Percentiles rank a stretch among this genome's conserved stretches.
These are phyloP conservation scores for Arctopsyche grandis DNA, from an alignment of 1,140 invertebrate species.

Conservation along the genomic window DNA sequence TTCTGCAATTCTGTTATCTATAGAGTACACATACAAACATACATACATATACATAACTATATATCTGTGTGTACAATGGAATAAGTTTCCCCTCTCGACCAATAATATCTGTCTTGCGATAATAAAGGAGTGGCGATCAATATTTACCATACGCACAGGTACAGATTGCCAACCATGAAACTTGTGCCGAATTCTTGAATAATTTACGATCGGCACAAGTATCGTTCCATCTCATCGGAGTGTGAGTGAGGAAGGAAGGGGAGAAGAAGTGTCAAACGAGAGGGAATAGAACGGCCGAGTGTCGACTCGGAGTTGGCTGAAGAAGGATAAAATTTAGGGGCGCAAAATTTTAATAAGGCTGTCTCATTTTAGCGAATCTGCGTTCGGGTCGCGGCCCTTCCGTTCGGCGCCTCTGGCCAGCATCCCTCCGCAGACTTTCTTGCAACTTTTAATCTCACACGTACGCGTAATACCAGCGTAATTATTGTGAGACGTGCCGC, in stretches of 20 bases:
- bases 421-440: background rate
- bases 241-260: background rate
- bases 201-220: conserved; percentile 19
- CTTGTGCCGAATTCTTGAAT: conserved; percentile 22
- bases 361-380: background rate
- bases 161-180: conserved; percentile 15
- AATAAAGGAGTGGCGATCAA: conserved; percentile 6
- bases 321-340: background rate
- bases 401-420: background rate
- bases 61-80: background rate
- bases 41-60: too few species aligned
- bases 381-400: background rate
- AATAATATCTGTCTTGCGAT: conserved; percentile 13
- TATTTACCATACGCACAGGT: conserved; percentile 30
- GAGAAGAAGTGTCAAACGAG: too few species aligned
- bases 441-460: conserved; percentile 26
- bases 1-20: too few species aligned
- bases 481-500: conserved; percentile 21
- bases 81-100: background rate
- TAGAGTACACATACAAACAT: too few species aligned
- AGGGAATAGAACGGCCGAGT: background rate
- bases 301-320: background rate
- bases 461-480: conserved; percentile 18
- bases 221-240: background rate
- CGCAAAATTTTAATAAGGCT: conserved; percentile 21